phyloP scores from a whole-genome alignment of 2,888 invertebrate species.

The Lepidocyrtoides sp. region DNA sequence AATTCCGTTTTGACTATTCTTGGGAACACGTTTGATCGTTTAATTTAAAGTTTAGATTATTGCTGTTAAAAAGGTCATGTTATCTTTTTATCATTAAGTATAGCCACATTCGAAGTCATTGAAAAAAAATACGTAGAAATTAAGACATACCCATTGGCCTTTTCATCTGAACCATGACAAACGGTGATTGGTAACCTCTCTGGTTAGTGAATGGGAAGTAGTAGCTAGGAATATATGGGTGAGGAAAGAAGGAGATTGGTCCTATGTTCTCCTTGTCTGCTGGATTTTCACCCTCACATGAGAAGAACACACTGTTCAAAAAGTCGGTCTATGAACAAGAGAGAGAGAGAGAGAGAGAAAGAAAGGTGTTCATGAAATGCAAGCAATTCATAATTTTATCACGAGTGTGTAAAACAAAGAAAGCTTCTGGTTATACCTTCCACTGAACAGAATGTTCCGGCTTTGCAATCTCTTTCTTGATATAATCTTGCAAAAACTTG shows the following conservation, averaged over 20 bases:
- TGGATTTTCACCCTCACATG: slow-evolving; percentile 98
- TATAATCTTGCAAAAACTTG: slow-evolving; percentile 70
- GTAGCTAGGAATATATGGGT: slow-evolving; percentile 94
- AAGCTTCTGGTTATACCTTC: slow-evolving; percentile 33
- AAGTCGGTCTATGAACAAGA: slow-evolving; percentile 57
- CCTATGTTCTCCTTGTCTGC: slow-evolving; percentile 94
- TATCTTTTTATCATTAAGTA: background rate
- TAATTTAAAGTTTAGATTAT: slow-evolving; percentile 11
- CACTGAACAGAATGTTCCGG: slow-evolving; percentile 48
- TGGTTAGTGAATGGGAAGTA: slow-evolving; percentile 96
- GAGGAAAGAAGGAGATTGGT: slow-evolving; percentile 91
- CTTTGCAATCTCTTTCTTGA: slow-evolving; percentile 50
- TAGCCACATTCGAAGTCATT: no score
- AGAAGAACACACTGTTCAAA: slow-evolving; percentile 93
- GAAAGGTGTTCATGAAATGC: no score
- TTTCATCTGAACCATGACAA: slow-evolving; percentile 94
- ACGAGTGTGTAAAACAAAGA: background rate
- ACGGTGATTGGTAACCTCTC: slow-evolving; percentile 95
- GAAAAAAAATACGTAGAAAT: background rate
- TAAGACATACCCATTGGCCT: slow-evolving; percentile 56
- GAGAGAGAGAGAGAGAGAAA: no score
- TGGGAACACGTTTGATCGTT: slow-evolving; percentile 71
- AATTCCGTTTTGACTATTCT: slow-evolving; percentile 67
- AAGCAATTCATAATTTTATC: no score
- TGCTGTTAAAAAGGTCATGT: slow-evolving; percentile 88